Evolutionary conservation across 2,797 vertebrate genomes (phyloP).

Genomic region (Galagoides demidoff): DNA sequence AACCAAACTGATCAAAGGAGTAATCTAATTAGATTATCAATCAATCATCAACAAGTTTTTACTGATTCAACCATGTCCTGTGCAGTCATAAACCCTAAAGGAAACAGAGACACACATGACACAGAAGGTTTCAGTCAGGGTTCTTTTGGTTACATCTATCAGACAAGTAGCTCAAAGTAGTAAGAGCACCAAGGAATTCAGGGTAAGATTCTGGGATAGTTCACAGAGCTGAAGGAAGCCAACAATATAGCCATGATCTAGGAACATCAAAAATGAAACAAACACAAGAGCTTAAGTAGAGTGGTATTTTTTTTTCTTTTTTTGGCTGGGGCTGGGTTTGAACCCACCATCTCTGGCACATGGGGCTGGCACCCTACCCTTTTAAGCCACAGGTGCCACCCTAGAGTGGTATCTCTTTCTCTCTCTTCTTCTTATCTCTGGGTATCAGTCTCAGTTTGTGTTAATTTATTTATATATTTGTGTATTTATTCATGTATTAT

Average conservation of each 20-base stretch:
- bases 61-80: neutral
- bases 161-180: constrained; percentile 28
- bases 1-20: constrained; percentile 5
- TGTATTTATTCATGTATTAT: neutral
- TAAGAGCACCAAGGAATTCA: constrained; percentile 42
- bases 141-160: constrained; percentile 42
- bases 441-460: neutral
- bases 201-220: neutral
- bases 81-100: neutral
- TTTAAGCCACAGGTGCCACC: too few relatives aligned
- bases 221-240: constrained; percentile 48
- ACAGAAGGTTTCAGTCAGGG: neutral
- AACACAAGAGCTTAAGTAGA: neutral
- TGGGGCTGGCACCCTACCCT: too few relatives aligned
- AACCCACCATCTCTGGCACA: too few relatives aligned
- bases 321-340: too few relatives aligned
- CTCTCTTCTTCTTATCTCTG: neutral
- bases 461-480: neutral
- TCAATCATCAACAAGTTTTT: constrained; percentile 49
- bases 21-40: constrained; percentile 51
- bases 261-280: neutral
- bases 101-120: neutral
- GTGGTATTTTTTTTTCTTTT: neutral
- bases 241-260: neutral
- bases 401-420: neutral